Conservation (phyloP, 1,140 invertebrate genomes). For the Ceratina japonica region DNA sequence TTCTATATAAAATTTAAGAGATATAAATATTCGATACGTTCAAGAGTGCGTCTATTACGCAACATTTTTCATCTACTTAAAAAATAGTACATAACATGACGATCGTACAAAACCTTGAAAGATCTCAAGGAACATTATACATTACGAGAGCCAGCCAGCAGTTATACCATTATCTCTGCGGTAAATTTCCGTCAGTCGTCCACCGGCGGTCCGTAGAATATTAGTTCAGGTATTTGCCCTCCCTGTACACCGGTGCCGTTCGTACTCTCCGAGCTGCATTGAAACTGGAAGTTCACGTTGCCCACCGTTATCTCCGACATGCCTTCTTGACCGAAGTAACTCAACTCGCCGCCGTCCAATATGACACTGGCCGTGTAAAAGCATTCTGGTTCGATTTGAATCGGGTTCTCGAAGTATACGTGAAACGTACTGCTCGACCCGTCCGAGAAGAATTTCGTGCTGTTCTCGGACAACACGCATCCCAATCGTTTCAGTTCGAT, state of each 20-base stretch:
- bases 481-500: conserved; percentile 94
- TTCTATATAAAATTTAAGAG: background rate
- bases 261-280: conserved; percentile 95
- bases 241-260: conserved; percentile 97
- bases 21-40: background rate
- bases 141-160: background rate
- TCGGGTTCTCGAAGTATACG: conserved; percentile 95
- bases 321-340: conserved; percentile 97
- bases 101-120: conserved; percentile 30
- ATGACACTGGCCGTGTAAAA: conserved; percentile 95
- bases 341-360: conserved; percentile 93
- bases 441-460: conserved; percentile 95
- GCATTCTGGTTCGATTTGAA: conserved; percentile 93
- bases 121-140: conserved; percentile 22
- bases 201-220: conserved; percentile 91
- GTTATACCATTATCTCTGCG: conserved; percentile 50
- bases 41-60: conserved; percentile 30
- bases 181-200: conserved; percentile 76
- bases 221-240: conserved; percentile 95
- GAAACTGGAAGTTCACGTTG: conserved; percentile 95
- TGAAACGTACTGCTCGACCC: conserved; percentile 96
- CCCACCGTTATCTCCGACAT: conserved; percentile 94
- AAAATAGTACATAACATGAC: conserved; percentile 5
- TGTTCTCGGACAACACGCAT: conserved; percentile 91
- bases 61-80: conserved; percentile 11